Percentiles rank a stretch among this genome's conserved stretches.
Evolutionary conservation across 2,888 invertebrate species (phyloP).

Genomic region (Aromia moschata): DNA sequence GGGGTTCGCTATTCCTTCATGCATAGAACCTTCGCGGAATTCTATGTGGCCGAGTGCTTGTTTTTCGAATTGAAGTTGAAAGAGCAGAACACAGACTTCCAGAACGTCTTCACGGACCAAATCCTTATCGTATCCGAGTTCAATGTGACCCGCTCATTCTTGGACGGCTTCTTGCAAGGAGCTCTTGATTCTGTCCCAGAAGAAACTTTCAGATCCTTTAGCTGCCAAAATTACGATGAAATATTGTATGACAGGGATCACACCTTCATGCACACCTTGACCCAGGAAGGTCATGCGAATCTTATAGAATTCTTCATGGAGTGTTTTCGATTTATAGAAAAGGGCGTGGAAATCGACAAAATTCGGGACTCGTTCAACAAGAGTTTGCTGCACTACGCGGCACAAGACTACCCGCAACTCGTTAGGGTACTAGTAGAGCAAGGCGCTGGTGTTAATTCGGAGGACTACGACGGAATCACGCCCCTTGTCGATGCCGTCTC

Average conservation of each 20-base stretch:
- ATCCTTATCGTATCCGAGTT: not conserved
- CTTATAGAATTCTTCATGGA: not conserved
- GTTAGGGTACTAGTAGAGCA: not conserved
- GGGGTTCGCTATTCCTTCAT: constrained; percentile 5
- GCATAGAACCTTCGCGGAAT: constrained; percentile 17
- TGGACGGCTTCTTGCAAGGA: constrained; percentile 3
- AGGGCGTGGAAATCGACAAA: not conserved
- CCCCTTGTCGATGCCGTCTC: not conserved
- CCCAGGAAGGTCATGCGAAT: not conserved
- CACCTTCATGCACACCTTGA: not conserved
- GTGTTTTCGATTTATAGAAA: not conserved
- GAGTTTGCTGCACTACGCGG: not conserved
- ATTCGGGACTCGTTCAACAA: not conserved
- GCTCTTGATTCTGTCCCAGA: not conserved
- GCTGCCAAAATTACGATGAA: not conserved
- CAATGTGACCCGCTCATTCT: not conserved
- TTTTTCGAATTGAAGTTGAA: constrained; percentile 7
- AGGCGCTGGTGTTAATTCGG: not conserved
- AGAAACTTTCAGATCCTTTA: not conserved
- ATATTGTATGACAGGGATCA: not conserved
- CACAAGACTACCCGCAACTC: not conserved
- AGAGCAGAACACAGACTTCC: not conserved
- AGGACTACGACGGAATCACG: not conserved
- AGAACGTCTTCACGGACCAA: constrained; percentile 13
- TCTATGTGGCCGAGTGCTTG: constrained; percentile 3